These are phyloP conservation scores for Glaucidium brasilianum DNA, from an alignment of 2,113 vertebrate species.

Conservation along the genomic window DNA sequence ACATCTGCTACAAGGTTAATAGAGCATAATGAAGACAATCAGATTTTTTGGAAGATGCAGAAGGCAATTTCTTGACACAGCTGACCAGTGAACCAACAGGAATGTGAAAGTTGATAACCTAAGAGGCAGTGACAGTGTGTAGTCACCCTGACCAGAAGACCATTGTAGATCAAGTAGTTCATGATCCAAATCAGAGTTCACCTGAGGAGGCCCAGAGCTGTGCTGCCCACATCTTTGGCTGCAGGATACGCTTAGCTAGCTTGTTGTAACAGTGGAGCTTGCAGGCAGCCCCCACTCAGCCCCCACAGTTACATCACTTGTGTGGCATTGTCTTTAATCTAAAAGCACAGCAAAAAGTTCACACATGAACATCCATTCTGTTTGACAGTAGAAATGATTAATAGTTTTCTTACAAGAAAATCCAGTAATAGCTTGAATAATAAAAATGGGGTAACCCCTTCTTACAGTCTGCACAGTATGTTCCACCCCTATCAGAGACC, in stretches of 20 bases:
- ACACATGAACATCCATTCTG: not conserved
- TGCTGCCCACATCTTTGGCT: not conserved
- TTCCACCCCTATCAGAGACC: not conserved
- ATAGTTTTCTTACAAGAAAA: not conserved
- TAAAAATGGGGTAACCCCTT: not conserved
- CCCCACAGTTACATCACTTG: not conserved
- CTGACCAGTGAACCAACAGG: not conserved
- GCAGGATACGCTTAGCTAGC: not conserved
- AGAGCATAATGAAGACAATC: not conserved
- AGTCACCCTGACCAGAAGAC: not conserved
- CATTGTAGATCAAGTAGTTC: not conserved
- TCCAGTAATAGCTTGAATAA: not conserved
- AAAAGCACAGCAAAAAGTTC: not conserved
- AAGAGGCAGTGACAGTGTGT: not conserved
- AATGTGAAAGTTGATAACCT: not conserved
- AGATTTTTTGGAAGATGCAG: not conserved
- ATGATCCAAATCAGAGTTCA: not conserved
- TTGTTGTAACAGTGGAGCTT: not conserved
- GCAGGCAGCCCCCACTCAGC: not conserved
- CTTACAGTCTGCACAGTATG: not conserved
- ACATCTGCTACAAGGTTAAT: not conserved
- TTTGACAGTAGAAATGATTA: not conserved
- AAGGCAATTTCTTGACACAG: not conserved
- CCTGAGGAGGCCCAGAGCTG: not conserved
- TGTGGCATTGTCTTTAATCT: not conserved